phyloP scores from a whole-genome alignment of 2,113 vertebrate genomes.

The Pimephales promelas region DNA sequence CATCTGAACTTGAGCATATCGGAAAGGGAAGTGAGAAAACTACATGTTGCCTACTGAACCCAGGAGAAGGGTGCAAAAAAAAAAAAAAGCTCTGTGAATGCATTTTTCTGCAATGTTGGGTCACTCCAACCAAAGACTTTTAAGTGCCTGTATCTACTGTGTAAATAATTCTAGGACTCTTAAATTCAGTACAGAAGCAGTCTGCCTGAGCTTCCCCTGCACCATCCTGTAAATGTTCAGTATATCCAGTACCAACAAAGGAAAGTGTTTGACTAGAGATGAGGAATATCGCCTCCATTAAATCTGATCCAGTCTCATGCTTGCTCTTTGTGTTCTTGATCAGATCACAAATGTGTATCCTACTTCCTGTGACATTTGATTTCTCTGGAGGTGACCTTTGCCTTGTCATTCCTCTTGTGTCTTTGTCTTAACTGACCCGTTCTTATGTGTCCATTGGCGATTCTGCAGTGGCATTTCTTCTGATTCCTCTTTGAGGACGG shows the following conservation, averaged over 20 bases:
- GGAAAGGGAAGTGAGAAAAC: constrained; percentile 59
- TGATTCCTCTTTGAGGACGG: constrained; percentile 1
- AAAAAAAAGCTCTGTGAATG: constrained; percentile 82
- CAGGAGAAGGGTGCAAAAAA: constrained; percentile 77
- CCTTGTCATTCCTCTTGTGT: constrained; percentile 34
- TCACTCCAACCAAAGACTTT: constrained; percentile 99
- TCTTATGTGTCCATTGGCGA: background rate
- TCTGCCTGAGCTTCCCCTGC: constrained; percentile 73
- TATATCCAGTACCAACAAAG: constrained; percentile 60
- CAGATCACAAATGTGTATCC: background rate
- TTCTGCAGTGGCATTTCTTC: constrained; percentile 26
- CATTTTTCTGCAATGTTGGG: constrained; percentile 92
- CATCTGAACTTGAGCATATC: constrained; percentile 69
- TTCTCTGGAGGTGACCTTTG: constrained; percentile 36
- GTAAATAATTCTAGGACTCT: constrained; percentile 93
- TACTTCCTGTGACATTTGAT: background rate
- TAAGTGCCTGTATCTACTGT: constrained; percentile 99
- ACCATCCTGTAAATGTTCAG: constrained; percentile 61
- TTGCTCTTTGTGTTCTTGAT: constrained; percentile 21
- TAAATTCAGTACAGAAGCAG: constrained; percentile 71
- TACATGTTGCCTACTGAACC: constrained; percentile 88
- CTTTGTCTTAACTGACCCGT: constrained; percentile 32
- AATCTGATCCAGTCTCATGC: background rate
- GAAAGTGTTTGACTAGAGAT: constrained; percentile 36
- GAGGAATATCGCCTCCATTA: constrained; percentile 36